Evolutionary conservation across 1,140 invertebrate genomes (phyloP), one percentile per base, ranked within the genome.

Genomic region (Caenorhabditis brenneri): DNA sequence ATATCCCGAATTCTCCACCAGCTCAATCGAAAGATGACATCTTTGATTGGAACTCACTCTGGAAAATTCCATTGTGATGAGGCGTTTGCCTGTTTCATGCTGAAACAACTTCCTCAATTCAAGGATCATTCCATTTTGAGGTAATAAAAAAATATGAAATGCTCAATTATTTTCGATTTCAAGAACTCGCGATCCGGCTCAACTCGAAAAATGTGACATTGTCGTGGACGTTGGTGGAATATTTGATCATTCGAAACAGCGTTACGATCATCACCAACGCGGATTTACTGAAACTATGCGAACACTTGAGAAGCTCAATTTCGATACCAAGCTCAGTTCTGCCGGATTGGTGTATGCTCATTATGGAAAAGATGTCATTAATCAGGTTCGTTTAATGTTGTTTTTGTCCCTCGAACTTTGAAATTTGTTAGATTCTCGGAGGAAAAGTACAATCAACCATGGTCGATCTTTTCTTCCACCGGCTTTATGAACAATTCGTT

Each of bases 251-350:
- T 90, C 91, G 2, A 94, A 89, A 60, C 93, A 94, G 84, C 93
- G 94, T 88, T 99, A 95, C 92, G 97, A 99, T 92, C 97, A 99
- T 92, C 97, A 99, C 91, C 97, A 99, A 92, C 96, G 95, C 86
- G 92, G 92, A 22, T 95, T 95, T 88, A 91, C 88, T 5, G 93
- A 94, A 81, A 93, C 93, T 0, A 92, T 94, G 89, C 92, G 92
- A 48, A 92, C 93, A 10, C 87, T 95, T 0, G 88, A 92, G 6
- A 27, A 83, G 3, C 78, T 89, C 10, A 58, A 86, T 39, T 89
- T 88, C 91, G 91, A 89, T 16, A 95, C 94, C 15, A 94, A 94
- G 91, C 92, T 99, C 24, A 98, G 96, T 92, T 97, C 96, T 88
- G 97, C 97, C 69, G 97, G 97, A 1, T 92, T 99, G 2, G 91